phyloP scores from a whole-genome alignment of 2,888 invertebrate genomes.

The Meiosimyza platycephala region DNA sequence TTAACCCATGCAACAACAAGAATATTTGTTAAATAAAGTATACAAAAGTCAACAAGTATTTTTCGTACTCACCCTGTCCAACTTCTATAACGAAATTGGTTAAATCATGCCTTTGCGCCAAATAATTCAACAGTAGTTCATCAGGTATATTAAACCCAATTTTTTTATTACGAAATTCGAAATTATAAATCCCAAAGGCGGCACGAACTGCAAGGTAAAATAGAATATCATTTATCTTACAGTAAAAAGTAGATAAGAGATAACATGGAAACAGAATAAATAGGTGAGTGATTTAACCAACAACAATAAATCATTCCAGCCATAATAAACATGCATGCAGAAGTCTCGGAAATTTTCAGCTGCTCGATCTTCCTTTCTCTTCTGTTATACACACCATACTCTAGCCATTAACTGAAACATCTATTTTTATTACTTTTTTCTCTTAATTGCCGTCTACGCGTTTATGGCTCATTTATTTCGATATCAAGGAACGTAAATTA shows the following conservation, averaged over 20 bases:
- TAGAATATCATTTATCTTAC: conserved; percentile 23
- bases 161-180: conserved; percentile 62
- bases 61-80: conserved; percentile 58
- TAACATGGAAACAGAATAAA: not conserved
- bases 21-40: not conserved
- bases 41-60: not conserved
- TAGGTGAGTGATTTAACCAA: not conserved
- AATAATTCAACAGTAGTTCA: conserved; percentile 60
- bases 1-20: not conserved
- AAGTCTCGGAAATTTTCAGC: too few relatives aligned
- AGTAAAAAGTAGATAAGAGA: conserved; percentile 2
- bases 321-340: not conserved
- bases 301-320: not conserved
- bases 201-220: conserved; percentile 53
- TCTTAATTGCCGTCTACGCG: conserved; percentile 16
- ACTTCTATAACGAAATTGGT: conserved; percentile 66
- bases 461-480: not conserved
- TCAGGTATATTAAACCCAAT: conserved; percentile 65
- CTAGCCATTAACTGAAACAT: conserved; percentile 11
- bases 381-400: conserved; percentile 37
- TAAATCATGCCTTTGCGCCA: conserved; percentile 62
- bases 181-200: conserved; percentile 60
- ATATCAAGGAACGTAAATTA: too few relatives aligned
- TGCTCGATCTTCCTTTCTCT: not conserved
- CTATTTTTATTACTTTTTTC: conserved; percentile 25